Evolutionary conservation across 2,797 vertebrate species (phyloP).

Genomic region (Dendrocincla tyrannina): DNA sequence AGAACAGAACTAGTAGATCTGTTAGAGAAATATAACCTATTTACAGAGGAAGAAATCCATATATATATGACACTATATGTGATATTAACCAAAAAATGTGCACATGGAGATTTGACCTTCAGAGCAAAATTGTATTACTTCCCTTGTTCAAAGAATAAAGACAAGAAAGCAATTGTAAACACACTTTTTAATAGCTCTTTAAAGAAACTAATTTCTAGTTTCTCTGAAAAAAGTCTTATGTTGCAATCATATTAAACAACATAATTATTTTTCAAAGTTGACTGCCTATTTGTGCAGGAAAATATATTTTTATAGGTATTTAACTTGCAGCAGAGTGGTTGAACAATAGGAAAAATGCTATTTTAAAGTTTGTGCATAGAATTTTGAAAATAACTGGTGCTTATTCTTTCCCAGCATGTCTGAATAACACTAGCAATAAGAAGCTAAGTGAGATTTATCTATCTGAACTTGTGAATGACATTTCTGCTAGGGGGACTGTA

Average conservation of each 20-base stretch:
- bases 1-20: background rate
- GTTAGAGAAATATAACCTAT: background rate
- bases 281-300: background rate
- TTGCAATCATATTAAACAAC: background rate
- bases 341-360: background rate
- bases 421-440: background rate
- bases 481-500: background rate
- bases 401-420: background rate
- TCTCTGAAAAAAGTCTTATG: background rate
- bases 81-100: background rate
- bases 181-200: background rate
- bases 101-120: background rate
- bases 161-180: background rate
- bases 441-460: background rate
- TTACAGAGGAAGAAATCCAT: background rate
- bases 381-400: background rate
- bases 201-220: background rate
- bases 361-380: background rate
- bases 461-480: background rate
- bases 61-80: background rate
- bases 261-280: background rate
- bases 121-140: background rate
- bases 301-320: background rate
- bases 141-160: background rate
- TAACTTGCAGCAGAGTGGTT: background rate